Base-by-base conservation (phyloP, 2,888 invertebrate genomes). In the Allacma fusca region DNA sequence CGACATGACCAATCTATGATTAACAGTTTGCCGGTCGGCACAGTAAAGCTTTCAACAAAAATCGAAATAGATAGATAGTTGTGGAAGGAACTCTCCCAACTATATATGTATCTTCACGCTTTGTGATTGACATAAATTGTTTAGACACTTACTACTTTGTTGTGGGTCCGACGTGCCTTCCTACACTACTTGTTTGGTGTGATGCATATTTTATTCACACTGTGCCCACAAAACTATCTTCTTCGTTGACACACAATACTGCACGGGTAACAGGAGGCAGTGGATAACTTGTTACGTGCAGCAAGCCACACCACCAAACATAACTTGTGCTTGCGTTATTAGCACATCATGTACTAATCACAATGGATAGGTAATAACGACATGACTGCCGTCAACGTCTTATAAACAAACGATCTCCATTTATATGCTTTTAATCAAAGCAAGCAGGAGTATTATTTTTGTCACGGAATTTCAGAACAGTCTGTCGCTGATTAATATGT, bases 101-200 rank as follows among this genome's bases (percentile, higher is more conserved):
- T 34, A 34, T 34, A 34, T 34, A 70, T 16, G 5, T 40, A 69
- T n/a, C 21, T 40, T 34, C 69, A 43, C 24, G 40, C 69, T 16
- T n/a, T 26, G 62, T 62, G 21, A 23, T 2, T 62, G 24, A 62
- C 62, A 62, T 26, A 62, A 62, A 62, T 24, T 5, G 2, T 19
- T 23, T 24, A 24, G 24, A 62, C 26, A 62, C 62, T 62, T 62
- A 62, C 62, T 62, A 62, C 24, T 13, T 24, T 62, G 24, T 62
- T 62, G 62, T 62, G 62, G 62, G 24, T 62, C 23, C 62, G n/a
- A 5, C 59, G n/a, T 59, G 7, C 9, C 59, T 59, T 23, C 59
- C 23, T 13, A 40, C 40, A 9, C 13, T 9, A 40, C 13, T 40
- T 40, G 40, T 40, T 40, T 40, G 40, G 23, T 59, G 7, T 59